Evolutionary conservation across 2,888 invertebrate genomes (phyloP).

Genomic region (Hedya salicella): DNA sequence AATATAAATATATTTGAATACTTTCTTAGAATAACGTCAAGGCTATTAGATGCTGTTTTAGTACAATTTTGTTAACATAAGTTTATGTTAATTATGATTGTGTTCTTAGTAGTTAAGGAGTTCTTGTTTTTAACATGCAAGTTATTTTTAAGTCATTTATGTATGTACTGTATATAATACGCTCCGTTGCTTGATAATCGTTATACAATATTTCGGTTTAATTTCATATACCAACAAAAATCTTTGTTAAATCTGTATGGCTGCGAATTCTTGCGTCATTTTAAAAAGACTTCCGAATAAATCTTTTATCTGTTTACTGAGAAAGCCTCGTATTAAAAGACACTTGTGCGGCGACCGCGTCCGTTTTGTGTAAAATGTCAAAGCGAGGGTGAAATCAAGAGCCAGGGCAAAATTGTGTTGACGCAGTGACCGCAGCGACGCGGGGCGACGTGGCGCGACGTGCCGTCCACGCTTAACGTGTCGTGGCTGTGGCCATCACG

Average conservation of each 20-base stretch:
- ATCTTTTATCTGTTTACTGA: slow-evolving; percentile 11
- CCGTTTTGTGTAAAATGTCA: slow-evolving; percentile 78
- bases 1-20: too few species aligned
- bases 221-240: background rate
- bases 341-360: slow-evolving; percentile 69
- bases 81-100: too few species aligned
- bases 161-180: too few species aligned
- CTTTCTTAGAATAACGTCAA: too few species aligned
- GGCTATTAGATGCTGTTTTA: too few species aligned
- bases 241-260: background rate
- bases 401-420: slow-evolving; percentile 71
- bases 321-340: slow-evolving; percentile 56
- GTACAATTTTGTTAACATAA: too few species aligned
- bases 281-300: slow-evolving; percentile 2
- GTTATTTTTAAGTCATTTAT: too few species aligned
- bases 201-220: too few species aligned
- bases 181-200: too few species aligned
- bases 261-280: background rate
- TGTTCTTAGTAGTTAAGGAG: too few species aligned
- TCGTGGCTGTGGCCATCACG: slow-evolving; percentile 46
- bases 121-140: too few species aligned
- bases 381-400: slow-evolving; percentile 68
- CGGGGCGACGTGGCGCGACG: slow-evolving; percentile 27
- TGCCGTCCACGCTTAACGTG: slow-evolving; percentile 41
- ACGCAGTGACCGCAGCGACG: slow-evolving; percentile 66